A percentile compares a stretch with the other conserved stretches of the same genome.
Evolutionary conservation across 2,888 invertebrate species (phyloP).

Genomic region (Phalera bucephala): DNA sequence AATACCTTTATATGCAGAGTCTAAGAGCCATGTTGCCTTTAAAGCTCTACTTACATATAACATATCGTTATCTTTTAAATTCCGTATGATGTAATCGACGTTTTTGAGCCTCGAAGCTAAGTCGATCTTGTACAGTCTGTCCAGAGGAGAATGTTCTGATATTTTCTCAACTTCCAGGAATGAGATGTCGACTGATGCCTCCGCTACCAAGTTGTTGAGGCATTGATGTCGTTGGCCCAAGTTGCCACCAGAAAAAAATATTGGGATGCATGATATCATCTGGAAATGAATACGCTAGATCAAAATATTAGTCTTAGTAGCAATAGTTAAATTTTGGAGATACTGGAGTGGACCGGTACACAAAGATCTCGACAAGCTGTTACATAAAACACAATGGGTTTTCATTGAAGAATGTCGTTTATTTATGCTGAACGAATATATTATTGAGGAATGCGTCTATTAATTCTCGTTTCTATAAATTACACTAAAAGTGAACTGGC

Average conservation of each 20-base stretch:
- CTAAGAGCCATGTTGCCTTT: slow-evolving; percentile 53
- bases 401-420: no score
- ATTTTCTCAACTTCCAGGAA: slow-evolving; percentile 22
- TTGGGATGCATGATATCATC: slow-evolving; percentile 39
- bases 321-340: no score
- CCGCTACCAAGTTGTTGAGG: slow-evolving; percentile 43
- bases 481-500: no score
- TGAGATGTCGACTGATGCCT: slow-evolving; percentile 13
- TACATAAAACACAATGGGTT: no score
- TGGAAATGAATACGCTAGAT: no score
- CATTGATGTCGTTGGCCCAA: slow-evolving; percentile 48
- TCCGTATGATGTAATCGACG: slow-evolving; percentile 49
- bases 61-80: slow-evolving; percentile 57
- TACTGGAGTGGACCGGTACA: no score
- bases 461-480: no score
- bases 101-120: slow-evolving; percentile 50
- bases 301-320: no score
- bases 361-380: no score
- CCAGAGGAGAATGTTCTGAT: slow-evolving; percentile 44
- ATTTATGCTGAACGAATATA: no score
- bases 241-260: slow-evolving; percentile 43
- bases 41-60: slow-evolving; percentile 59
- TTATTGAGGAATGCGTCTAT: no score
- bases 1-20: slow-evolving; percentile 36
- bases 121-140: slow-evolving; percentile 60